A percentile compares a stretch with the other conserved stretches of the same genome.
Conservation (phyloP, 1,140 invertebrate species). For the Trichonephila clavata region DNA sequence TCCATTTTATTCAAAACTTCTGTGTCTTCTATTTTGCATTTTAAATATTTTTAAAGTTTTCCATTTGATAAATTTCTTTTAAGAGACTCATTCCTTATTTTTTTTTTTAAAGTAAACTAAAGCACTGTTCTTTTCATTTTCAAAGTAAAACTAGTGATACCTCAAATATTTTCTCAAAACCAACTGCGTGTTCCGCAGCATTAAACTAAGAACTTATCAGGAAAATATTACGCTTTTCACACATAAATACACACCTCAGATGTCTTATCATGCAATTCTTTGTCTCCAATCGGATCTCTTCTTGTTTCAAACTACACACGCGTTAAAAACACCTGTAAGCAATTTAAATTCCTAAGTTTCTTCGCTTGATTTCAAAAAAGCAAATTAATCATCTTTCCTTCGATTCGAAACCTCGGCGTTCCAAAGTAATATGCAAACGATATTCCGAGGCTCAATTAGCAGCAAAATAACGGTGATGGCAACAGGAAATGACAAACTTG, state of each 20-base stretch:
- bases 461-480: constrained; percentile 17
- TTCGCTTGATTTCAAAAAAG: neutral
- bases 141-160: neutral
- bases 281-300: neutral
- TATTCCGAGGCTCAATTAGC: neutral
- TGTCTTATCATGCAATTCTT: neutral
- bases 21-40: no score
- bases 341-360: neutral
- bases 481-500: neutral
- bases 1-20: no score
- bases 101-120: no score
- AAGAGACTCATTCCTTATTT: no score
- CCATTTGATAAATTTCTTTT: no score
- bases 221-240: neutral
- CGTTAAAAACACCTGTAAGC: no score
- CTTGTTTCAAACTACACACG: neutral
- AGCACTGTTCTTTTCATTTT: neutral
- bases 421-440: neutral
- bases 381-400: neutral
- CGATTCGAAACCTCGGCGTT: neutral
- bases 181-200: neutral
- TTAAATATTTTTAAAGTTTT: no score
- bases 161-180: neutral
- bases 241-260: neutral
- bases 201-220: neutral